phyloP scores from a whole-genome alignment of 2,797 vertebrate genomes.

The Hippocampus kuda region DNA sequence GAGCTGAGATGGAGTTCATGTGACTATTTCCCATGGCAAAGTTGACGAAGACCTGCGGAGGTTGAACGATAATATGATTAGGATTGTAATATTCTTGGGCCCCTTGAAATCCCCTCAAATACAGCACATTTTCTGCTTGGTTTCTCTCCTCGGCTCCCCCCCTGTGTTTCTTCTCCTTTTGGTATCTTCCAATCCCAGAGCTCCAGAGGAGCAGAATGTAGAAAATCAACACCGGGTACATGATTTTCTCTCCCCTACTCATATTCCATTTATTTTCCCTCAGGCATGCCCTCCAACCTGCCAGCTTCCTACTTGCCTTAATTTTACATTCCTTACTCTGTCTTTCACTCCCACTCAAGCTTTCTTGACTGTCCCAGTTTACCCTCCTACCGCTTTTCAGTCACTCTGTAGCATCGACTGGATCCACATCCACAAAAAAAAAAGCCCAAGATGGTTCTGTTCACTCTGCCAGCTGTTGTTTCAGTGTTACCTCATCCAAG shows the following conservation, averaged over 20 bases:
- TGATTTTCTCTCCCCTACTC: slow-evolving; percentile 52
- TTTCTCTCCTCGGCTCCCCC: neutral
- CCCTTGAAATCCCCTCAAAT: neutral
- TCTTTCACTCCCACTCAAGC: slow-evolving; percentile 48
- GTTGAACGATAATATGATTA: slow-evolving; percentile 18
- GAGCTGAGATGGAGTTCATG: slow-evolving; percentile 33
- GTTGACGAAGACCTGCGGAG: slow-evolving; percentile 88
- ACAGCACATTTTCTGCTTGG: slow-evolving; percentile 7
- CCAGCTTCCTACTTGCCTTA: slow-evolving; percentile 42
- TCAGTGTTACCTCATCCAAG: slow-evolving; percentile 85
- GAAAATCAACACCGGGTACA: slow-evolving; percentile 52
- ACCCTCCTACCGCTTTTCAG: slow-evolving; percentile 18
- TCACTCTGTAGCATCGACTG: slow-evolving; percentile 27
- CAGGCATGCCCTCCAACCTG: slow-evolving; percentile 43
- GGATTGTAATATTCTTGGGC: slow-evolving; percentile 2
- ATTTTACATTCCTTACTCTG: slow-evolving; percentile 46
- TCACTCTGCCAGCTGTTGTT: neutral
- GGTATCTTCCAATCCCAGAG: slow-evolving; percentile 44
- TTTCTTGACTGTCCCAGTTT: slow-evolving; percentile 38
- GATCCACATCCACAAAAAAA: slow-evolving; percentile 19
- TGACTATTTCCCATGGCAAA: slow-evolving; percentile 78
- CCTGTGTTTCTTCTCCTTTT: slow-evolving; percentile 11
- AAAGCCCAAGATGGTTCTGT: neutral
- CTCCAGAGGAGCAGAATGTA: slow-evolving; percentile 44
- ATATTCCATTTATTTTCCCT: slow-evolving; percentile 59